Evolutionary conservation across 2,888 invertebrate genomes (phyloP).

Genomic region (Chymomyza amoena): DNA sequence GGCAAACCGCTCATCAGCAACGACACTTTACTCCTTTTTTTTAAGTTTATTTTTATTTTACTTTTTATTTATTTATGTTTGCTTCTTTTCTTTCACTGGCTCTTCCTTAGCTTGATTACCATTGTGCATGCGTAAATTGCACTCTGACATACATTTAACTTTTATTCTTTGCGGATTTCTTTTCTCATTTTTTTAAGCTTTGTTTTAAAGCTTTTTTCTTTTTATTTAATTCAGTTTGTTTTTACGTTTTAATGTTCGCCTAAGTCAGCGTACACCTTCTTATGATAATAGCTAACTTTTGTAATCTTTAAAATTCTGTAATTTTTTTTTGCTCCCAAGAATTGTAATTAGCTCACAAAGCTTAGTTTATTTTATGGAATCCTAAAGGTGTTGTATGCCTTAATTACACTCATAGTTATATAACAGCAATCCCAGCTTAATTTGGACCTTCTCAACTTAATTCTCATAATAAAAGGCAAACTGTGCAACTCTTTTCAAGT

Average conservation of each 20-base stretch:
- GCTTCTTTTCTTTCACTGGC: not conserved
- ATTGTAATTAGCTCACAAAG: no score
- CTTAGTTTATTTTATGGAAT: no score
- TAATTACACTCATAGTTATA: no score
- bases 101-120: not conserved
- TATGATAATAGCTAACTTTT: not conserved
- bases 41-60: not conserved
- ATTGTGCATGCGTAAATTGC: not conserved
- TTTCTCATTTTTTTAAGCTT: not conserved
- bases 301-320: not conserved
- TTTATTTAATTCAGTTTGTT: constrained; percentile 32
- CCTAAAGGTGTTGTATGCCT: no score
- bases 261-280: not conserved
- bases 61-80: not conserved
- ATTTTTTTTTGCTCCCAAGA: no score
- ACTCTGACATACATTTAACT: constrained; percentile 5
- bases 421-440: no score
- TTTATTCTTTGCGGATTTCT: not conserved
- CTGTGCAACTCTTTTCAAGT: no score
- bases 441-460: no score
- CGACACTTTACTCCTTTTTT: constrained; percentile 34
- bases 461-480: no score
- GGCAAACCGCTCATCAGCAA: constrained; percentile 51
- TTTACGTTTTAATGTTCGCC: not conserved
- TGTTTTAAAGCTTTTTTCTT: constrained; percentile 1